phyloP scores from a whole-genome alignment of 2,888 invertebrate species.

The Zygaena filipendulae region DNA sequence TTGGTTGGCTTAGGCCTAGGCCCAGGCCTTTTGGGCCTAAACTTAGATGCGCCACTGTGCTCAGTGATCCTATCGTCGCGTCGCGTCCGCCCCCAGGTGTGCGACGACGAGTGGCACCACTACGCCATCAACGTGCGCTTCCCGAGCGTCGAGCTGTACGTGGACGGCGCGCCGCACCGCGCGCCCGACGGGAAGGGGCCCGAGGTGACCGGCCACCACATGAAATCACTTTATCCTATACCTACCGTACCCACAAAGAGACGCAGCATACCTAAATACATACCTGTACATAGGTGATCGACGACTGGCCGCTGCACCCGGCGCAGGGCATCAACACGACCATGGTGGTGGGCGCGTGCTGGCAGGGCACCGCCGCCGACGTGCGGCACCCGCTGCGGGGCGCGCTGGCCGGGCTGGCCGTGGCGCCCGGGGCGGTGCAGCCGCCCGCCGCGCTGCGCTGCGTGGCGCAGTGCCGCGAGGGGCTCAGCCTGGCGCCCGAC shows the following conservation, averaged over 20 bases:
- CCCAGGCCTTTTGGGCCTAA: too few relatives aligned
- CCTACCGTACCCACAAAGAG: too few relatives aligned
- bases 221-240: too few relatives aligned
- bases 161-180: slow-evolving; percentile 83
- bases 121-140: slow-evolving; percentile 94
- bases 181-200: slow-evolving; percentile 73
- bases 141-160: slow-evolving; percentile 87
- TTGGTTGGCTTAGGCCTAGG: too few relatives aligned
- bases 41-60: too few relatives aligned
- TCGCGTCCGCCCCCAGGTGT: slow-evolving; percentile 76
- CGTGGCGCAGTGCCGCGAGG: slow-evolving; percentile 85
- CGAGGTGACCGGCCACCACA: slow-evolving; percentile 98
- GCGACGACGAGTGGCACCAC: slow-evolving; percentile 99
- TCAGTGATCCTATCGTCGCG: too few relatives aligned
- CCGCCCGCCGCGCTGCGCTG: slow-evolving; percentile 79
- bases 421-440: slow-evolving; percentile 81
- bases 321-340: slow-evolving; percentile 95
- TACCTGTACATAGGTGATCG: slow-evolving; percentile 75
- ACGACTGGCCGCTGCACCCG: slow-evolving; percentile 98
- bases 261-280: not conserved
- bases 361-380: slow-evolving; percentile 92
- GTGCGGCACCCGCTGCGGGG: slow-evolving; percentile 92
- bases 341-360: slow-evolving; percentile 95
- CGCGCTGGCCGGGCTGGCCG: slow-evolving; percentile 88
- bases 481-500: slow-evolving; percentile 69